phyloP scores from a whole-genome alignment of 2,888 invertebrate genomes.

The Limnephilus marmoratus region DNA sequence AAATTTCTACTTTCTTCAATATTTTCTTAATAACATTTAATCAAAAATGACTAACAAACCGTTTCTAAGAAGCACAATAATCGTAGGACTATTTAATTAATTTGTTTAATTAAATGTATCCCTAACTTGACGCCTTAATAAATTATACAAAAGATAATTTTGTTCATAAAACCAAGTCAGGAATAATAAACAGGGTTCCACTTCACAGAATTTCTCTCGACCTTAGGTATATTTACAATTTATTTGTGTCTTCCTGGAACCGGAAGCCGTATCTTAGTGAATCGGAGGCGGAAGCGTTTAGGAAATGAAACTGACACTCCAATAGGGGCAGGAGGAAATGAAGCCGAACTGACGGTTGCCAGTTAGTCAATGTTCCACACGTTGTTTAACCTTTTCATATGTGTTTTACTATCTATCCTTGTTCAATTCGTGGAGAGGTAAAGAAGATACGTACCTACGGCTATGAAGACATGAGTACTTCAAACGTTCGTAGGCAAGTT shows the following conservation, averaged over 20 bases:
- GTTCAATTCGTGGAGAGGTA: too few species aligned
- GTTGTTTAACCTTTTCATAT: background rate
- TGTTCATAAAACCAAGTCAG: background rate
- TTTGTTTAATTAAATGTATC: too few species aligned
- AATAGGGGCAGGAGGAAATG: conserved; percentile 34
- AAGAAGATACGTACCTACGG: background rate
- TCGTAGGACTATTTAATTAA: too few species aligned
- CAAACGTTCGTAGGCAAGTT: background rate
- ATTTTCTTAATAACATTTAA: too few species aligned
- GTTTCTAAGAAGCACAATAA: too few species aligned
- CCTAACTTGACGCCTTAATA: background rate
- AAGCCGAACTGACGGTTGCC: background rate
- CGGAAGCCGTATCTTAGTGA: conserved; percentile 23
- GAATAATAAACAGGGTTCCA: background rate
- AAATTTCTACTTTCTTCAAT: too few species aligned
- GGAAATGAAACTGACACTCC: conserved; percentile 40
- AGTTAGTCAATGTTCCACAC: background rate
- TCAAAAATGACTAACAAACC: too few species aligned
- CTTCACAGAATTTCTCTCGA: background rate
- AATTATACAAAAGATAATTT: background rate
- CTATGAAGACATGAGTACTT: background rate
- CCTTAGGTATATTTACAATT: conserved; percentile 7
- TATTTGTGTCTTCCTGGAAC: conserved; percentile 24
- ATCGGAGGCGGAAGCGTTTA: conserved; percentile 37
- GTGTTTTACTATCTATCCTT: background rate